These are phyloP conservation scores for Chrysodeixis includens DNA, from an alignment of 2,888 invertebrate species.

Conservation along the genomic window DNA sequence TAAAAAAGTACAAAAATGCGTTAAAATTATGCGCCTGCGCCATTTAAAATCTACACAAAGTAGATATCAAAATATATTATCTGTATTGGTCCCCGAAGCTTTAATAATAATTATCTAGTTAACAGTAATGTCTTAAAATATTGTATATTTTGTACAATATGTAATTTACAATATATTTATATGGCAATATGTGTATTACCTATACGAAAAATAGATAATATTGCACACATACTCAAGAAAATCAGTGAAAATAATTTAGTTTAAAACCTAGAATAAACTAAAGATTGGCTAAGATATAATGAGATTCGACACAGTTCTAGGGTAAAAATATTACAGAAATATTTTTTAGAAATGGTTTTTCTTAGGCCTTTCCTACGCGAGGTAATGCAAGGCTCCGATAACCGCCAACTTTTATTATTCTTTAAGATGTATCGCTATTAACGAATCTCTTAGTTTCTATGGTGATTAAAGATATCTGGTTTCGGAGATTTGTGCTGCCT, in stretches of 20 bases:
- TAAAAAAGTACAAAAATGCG: neutral
- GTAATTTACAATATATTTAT: constrained; percentile 62
- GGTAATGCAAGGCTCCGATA: too few species aligned
- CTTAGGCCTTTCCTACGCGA: constrained; percentile 10
- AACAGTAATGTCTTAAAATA: constrained; percentile 43
- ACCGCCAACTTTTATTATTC: too few species aligned
- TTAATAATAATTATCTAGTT: constrained; percentile 20
- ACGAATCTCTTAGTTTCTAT: too few species aligned
- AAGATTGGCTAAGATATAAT: constrained; percentile 69
- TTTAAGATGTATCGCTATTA: too few species aligned
- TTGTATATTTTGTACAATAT: constrained; percentile 70
- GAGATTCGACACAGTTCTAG: constrained; percentile 61
- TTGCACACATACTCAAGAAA: constrained; percentile 20
- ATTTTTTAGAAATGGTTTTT: constrained; percentile 9
- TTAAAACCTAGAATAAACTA: constrained; percentile 42
- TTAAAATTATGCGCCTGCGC: constrained; percentile 13
- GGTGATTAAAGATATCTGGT: too few species aligned
- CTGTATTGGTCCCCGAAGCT: constrained; percentile 34
- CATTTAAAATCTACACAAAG: constrained; percentile 8
- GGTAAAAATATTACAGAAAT: constrained; percentile 10
- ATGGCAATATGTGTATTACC: constrained; percentile 65
- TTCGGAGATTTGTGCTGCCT: too few species aligned
- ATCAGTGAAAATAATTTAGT: constrained; percentile 49
- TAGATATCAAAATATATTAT: constrained; percentile 13
- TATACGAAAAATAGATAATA: neutral